Evolutionary conservation across 1,140 invertebrate genomes (phyloP).

Genomic region (Brachionus manjavacas): DNA sequence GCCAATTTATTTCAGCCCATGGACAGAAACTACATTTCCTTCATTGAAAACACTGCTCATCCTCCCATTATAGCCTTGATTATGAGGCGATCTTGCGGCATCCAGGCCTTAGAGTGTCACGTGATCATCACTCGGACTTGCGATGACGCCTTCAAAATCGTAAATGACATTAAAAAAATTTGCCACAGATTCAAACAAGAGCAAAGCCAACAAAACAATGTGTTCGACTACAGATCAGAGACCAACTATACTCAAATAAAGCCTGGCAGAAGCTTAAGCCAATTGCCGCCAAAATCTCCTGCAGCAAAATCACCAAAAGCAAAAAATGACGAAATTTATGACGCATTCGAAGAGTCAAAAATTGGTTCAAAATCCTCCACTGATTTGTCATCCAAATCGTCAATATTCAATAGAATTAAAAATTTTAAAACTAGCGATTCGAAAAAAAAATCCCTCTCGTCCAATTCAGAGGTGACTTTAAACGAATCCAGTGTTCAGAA

Average conservation of each 20-base stretch:
- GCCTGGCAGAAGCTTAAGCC: neutral
- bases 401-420: neutral
- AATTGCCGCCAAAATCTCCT: conserved; percentile 32
- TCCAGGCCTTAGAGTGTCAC: conserved; percentile 35
- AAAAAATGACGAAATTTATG: neutral
- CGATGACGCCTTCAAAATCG: neutral
- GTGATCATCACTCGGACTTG: conserved; percentile 3
- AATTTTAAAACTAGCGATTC: neutral
- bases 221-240: conserved; percentile 1
- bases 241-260: neutral
- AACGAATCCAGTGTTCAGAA: neutral
- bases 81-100: conserved; percentile 25
- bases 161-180: conserved; percentile 17
- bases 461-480: neutral
- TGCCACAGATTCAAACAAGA: neutral
- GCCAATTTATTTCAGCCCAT: conserved; percentile 1
- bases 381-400: neutral
- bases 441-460: neutral
- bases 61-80: conserved; percentile 31
- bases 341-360: neutral
- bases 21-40: neutral
- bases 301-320: neutral
- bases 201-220: neutral
- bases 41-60: neutral
- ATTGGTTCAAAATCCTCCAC: neutral